phyloP scores from a whole-genome alignment of 1,140 invertebrate species.

The Ceratosolen solmsi region DNA sequence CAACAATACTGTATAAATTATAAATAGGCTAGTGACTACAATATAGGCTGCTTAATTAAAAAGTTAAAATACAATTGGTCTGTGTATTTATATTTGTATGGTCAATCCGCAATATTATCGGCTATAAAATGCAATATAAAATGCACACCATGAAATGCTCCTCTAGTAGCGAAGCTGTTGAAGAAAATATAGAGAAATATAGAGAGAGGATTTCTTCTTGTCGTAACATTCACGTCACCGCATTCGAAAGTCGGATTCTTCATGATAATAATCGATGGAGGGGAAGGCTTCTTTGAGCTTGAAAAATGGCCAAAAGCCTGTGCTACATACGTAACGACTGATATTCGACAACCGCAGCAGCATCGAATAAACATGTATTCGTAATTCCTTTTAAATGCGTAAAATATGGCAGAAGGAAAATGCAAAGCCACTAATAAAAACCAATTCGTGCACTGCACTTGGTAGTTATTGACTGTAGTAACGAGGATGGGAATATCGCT shows the following conservation, averaged over 20 bases:
- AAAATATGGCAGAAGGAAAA: conserved; percentile 4
- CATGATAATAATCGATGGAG: conserved; percentile 39
- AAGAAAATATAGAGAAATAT: background rate
- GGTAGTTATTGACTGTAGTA: too few relatives aligned
- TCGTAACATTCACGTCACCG: background rate
- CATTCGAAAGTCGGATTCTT: conserved; percentile 30
- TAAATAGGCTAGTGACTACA: too few relatives aligned
- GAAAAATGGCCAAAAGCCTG: conserved; percentile 33
- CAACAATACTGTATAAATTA: too few relatives aligned
- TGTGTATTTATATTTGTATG: too few relatives aligned
- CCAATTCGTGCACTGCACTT: too few relatives aligned
- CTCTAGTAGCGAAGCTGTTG: background rate
- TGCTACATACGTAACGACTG: conserved; percentile 13
- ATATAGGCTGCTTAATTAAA: too few relatives aligned
- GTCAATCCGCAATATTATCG: too few relatives aligned
- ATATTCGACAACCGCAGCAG: background rate
- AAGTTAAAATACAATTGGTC: too few relatives aligned
- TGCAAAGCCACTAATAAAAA: background rate
- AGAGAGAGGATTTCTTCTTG: background rate
- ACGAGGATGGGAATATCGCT: too few relatives aligned
- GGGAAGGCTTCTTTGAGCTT: conserved; percentile 16
- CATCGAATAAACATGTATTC: conserved; percentile 39
- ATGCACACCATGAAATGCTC: background rate
- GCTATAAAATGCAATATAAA: background rate
- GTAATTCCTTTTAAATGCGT: conserved; percentile 43